Evolutionary conservation across 2,113 vertebrate genomes (phyloP).

Genomic region (Cichladusa arquata): DNA sequence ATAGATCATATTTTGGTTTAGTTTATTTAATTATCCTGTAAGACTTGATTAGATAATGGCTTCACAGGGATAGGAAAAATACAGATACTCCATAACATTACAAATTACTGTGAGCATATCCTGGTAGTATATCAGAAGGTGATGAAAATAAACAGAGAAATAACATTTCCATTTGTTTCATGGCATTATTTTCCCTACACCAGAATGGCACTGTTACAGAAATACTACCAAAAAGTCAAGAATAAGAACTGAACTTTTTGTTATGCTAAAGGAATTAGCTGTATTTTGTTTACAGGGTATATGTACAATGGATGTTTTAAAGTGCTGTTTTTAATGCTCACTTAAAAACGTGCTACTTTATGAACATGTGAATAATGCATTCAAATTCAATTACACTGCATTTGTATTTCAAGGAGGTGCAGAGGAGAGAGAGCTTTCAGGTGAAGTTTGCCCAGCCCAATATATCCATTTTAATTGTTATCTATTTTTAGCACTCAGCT

Average conservation of each 20-base stretch:
- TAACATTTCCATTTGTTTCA: neutral
- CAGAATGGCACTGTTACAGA: neutral
- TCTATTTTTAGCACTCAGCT: neutral
- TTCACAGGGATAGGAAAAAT: neutral
- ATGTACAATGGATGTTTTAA: neutral
- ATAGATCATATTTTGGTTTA: neutral
- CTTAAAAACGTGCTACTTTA: neutral
- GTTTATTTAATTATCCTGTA: slow-evolving; percentile 20
- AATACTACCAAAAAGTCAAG: neutral
- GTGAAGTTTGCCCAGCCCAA: neutral
- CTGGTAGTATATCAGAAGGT: neutral
- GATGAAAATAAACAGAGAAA: neutral
- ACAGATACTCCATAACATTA: neutral
- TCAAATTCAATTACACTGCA: neutral
- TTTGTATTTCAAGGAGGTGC: neutral
- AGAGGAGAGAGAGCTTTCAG: neutral
- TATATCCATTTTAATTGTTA: neutral
- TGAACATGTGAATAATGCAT: neutral
- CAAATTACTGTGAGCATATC: neutral
- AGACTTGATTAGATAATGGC: neutral
- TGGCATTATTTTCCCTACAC: neutral
- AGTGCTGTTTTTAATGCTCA: neutral
- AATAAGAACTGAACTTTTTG: neutral
- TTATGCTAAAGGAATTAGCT: neutral
- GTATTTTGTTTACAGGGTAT: neutral